Conservation (phyloP, 1,140 invertebrate genomes). For the Drosophila rufa region DNA sequence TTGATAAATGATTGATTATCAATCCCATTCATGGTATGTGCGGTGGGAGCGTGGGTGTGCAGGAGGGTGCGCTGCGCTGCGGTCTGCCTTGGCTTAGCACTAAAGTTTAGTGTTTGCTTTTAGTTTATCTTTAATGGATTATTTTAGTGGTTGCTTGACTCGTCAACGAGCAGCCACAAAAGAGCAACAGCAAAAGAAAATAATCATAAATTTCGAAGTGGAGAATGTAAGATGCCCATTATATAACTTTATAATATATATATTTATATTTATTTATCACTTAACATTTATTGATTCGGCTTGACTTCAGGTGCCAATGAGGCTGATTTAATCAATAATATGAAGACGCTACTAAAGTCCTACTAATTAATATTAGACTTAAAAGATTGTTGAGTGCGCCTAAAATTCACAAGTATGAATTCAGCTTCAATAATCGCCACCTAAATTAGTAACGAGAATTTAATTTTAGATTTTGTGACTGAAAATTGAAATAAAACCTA, state of each 20-base stretch:
- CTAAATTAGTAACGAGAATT: no score
- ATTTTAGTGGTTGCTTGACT: constrained; percentile 74
- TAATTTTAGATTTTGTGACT: no score
- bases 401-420: neutral
- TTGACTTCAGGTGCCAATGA: no score
- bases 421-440: no score
- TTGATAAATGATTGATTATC: constrained; percentile 84
- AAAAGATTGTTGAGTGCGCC: neutral
- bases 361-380: no score
- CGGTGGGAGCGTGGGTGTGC: constrained; percentile 36
- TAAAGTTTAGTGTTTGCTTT: constrained; percentile 82
- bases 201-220: neutral
- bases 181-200: constrained; percentile 3
- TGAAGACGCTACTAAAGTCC: no score
- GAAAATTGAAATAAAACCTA: no score
- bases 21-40: constrained; percentile 30
- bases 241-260: neutral
- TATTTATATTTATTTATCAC: no score
- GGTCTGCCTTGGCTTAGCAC: constrained; percentile 74
- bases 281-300: neutral
- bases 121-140: constrained; percentile 83
- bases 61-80: constrained; percentile 68
- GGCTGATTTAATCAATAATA: no score
- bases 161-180: constrained; percentile 38
- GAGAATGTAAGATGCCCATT: constrained; percentile 15